Conservation (phyloP, 2,888 invertebrate genomes). For the Pharmacophagus antenor region DNA sequence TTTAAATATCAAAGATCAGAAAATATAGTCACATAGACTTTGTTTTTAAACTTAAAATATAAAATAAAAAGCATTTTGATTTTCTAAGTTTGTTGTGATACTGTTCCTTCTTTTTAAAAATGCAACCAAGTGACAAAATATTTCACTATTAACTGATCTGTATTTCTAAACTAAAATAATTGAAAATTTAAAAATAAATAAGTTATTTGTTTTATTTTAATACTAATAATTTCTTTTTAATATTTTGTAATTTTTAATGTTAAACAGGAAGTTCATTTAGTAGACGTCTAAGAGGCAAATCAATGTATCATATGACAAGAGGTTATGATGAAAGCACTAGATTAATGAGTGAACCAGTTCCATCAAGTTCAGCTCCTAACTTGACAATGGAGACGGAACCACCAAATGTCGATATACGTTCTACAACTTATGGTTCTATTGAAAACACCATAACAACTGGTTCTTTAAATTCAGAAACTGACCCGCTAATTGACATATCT, state of each 20-base stretch:
- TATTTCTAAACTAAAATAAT: too few relatives aligned
- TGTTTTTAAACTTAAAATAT: too few relatives aligned
- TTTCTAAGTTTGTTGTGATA: too few relatives aligned
- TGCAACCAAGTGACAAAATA: too few relatives aligned
- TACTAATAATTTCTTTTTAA: too few relatives aligned
- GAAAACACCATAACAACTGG: slow-evolving; percentile 52
- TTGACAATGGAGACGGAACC: slow-evolving; percentile 52
- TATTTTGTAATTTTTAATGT: not conserved
- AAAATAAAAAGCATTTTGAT: too few relatives aligned
- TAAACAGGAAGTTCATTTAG: slow-evolving; percentile 86
- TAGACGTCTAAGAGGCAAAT: slow-evolving; percentile 88
- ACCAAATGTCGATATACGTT: slow-evolving; percentile 54
- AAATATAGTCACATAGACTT: too few relatives aligned
- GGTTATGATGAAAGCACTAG: slow-evolving; percentile 83
- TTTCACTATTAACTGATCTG: too few relatives aligned
- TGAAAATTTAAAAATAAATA: too few relatives aligned
- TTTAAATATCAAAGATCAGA: too few relatives aligned
- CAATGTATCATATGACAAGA: slow-evolving; percentile 86
- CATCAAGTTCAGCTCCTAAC: slow-evolving; percentile 66
- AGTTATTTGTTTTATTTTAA: too few relatives aligned
- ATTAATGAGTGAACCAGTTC: slow-evolving; percentile 55
- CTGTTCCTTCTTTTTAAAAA: too few relatives aligned
- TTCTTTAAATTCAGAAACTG: slow-evolving; percentile 54
- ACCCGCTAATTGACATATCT: slow-evolving; percentile 51
- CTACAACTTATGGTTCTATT: slow-evolving; percentile 66